Evolutionary conservation across 2,113 vertebrate genomes (phyloP).

Genomic region (Nycticryphes semicollaris): DNA sequence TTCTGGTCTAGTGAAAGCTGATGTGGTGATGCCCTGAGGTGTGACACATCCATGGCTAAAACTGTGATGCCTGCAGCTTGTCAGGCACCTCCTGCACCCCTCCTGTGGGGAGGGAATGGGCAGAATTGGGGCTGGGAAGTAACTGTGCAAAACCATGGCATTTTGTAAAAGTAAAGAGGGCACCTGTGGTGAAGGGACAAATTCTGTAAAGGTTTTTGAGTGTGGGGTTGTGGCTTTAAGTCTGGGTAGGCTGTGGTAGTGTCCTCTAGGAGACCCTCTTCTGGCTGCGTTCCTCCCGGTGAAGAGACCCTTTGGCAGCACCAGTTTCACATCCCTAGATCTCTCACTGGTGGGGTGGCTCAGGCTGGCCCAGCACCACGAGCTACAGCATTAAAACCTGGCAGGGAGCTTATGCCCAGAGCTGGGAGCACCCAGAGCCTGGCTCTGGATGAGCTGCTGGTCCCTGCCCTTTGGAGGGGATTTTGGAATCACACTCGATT

Average conservation of each 20-base stretch:
- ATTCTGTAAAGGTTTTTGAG: accelerated
- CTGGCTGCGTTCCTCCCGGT: accelerated
- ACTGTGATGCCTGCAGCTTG: too few species aligned
- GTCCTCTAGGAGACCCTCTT: background rate
- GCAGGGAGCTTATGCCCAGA: background rate
- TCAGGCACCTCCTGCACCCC: accelerated
- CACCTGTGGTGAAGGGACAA: accelerated
- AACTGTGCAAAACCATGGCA: accelerated
- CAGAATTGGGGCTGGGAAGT: background rate
- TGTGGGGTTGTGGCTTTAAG: accelerated
- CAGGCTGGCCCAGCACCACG: too few species aligned
- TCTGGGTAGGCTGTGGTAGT: background rate
- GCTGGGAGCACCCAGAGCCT: background rate
- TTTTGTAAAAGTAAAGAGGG: too few species aligned
- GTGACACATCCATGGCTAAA: background rate
- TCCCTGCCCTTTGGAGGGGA: background rate
- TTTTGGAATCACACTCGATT: accelerated
- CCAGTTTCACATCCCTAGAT: accelerated
- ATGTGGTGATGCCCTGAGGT: background rate
- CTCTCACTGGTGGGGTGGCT: accelerated
- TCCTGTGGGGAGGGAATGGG: background rate
- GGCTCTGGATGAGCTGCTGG: background rate
- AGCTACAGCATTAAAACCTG: background rate
- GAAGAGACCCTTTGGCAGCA: background rate
- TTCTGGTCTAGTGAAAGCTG: background rate